Conservation (phyloP, 2,113 vertebrate genomes). For the Gadus chalcogrammus region DNA sequence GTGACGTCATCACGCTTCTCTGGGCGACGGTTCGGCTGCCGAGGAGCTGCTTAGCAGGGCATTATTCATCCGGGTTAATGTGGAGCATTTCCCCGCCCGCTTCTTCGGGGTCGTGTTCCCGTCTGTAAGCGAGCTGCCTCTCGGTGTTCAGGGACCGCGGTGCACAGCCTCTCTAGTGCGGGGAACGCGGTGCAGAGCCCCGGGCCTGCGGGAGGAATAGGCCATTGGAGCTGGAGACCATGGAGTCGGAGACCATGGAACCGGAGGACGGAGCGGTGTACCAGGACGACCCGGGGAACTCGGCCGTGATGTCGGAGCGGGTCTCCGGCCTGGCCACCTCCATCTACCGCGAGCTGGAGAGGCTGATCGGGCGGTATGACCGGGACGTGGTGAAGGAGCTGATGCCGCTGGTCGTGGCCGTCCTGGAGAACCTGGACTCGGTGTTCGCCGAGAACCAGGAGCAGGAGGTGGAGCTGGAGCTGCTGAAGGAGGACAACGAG, state of each 20-base stretch:
- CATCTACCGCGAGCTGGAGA: constrained; percentile 97
- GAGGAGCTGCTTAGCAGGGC: too few species aligned
- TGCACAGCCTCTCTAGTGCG: neutral
- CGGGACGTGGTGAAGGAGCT: constrained; percentile 96
- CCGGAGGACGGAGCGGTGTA: constrained; percentile 89
- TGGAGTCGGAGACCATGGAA: constrained; percentile 80
- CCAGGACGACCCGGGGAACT: constrained; percentile 93
- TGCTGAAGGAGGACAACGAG: constrained; percentile 93
- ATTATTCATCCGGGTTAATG: too few species aligned
- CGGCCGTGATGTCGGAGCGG: constrained; percentile 94
- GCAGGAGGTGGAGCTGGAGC: constrained; percentile 92
- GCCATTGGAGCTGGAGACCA: constrained; percentile 39
- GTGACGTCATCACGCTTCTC: too few species aligned
- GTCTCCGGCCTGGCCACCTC: constrained; percentile 95
- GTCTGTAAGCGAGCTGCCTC: too few species aligned
- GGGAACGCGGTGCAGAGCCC: constrained; percentile 6
- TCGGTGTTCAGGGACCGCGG: too few species aligned
- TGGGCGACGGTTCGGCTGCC: too few species aligned
- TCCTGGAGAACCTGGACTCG: constrained; percentile 95
- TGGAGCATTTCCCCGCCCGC: too few species aligned
- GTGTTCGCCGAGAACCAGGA: constrained; percentile 96
- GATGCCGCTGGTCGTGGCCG: constrained; percentile 94
- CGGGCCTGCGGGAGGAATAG: constrained; percentile 20
- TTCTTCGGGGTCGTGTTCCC: too few species aligned
- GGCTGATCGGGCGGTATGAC: constrained; percentile 93